Evolutionary conservation across 2,888 invertebrate genomes (phyloP), one percentile per base, ranked within the genome.

Genomic region (Melangyna quadrimaculata): DNA sequence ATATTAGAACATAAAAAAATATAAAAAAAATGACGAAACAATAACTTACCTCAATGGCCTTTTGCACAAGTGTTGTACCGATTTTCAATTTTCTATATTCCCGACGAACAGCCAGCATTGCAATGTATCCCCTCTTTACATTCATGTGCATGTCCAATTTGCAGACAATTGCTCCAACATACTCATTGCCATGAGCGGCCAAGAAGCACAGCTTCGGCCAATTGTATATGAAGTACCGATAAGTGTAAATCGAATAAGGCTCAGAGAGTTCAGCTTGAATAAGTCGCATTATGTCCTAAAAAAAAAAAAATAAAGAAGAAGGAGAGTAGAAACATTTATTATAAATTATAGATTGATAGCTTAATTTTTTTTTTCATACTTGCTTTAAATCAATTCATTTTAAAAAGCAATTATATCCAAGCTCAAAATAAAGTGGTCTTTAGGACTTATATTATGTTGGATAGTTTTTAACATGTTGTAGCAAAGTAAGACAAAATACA

Each of bases 201-300:
- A 99, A 93, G 93, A 98, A 98, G 93, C 99, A 99, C 88, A 99
- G 94, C 93, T 99, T 97, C 92, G 99, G 99, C 99, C 99, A 99
- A 93, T 99, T 99, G 93, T 99, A 98, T 92, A 99, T 99, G 94
- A 99, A 99, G 94, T 99, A 99, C 93, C 99, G 96, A 94, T 99
- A 99, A 35, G 99, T 99, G 93, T 99, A 99, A 94, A 99, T 99
- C 88, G 99, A 99, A 94, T 99, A 99, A 45, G 99, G 99, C 94
- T 99, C 99, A 82, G 99, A 99, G 89, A 99, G 94, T 94, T 99
- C 99, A 93, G 98, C 98, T 92, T 99, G 98, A 92, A 99, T 99
- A 90, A 99, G 95, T 93, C 96, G 96, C 98, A 99, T 99, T 89
- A 99, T 99, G 93, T 98, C 97, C 90, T 92, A 86, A 2, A 80